Conservation (phyloP, 2,113 vertebrate species). For the Phalacrocorax aristotelis region DNA sequence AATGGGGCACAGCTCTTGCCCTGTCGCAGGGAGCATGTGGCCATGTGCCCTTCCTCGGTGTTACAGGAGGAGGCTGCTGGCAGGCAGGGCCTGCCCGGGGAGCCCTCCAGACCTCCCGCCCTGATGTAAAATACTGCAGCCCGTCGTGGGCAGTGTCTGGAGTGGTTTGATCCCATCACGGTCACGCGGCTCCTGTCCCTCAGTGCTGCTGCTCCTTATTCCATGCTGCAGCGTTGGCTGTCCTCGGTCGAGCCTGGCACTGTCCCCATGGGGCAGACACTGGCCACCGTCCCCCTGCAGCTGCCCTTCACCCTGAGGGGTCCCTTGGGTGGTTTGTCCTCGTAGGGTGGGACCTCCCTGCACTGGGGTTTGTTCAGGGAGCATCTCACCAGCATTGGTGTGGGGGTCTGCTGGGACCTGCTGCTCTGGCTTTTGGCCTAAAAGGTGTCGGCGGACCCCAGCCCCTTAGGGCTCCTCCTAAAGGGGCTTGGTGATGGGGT, state of each 20-base stretch:
- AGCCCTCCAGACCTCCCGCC: neutral
- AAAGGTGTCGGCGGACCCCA: neutral
- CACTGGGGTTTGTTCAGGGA: rapidly evolving
- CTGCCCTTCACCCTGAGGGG: neutral
- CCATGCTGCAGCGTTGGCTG: neutral
- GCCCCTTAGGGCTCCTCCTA: neutral
- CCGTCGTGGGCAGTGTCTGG: neutral
- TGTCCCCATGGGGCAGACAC: rapidly evolving
- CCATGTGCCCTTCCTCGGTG: neutral
- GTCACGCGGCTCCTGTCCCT: neutral
- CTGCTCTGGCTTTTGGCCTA: neutral
- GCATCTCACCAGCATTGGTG: neutral
- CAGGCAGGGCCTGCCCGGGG: rapidly evolving
- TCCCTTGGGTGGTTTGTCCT: neutral
- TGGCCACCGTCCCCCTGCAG: neutral
- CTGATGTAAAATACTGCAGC: neutral
- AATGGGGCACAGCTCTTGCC: neutral
- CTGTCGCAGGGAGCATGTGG: neutral
- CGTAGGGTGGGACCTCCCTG: neutral
- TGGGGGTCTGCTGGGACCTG: neutral
- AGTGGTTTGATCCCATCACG: neutral
- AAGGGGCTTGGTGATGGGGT: neutral
- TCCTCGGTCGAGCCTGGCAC: neutral
- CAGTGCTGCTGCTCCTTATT: neutral
- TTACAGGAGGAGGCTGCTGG: neutral